A percentile compares a stretch with the other conserved stretches of the same genome.
These are phyloP conservation scores for Acanthis flammea DNA, from an alignment of 2,797 vertebrate species.

Conservation along the genomic window DNA sequence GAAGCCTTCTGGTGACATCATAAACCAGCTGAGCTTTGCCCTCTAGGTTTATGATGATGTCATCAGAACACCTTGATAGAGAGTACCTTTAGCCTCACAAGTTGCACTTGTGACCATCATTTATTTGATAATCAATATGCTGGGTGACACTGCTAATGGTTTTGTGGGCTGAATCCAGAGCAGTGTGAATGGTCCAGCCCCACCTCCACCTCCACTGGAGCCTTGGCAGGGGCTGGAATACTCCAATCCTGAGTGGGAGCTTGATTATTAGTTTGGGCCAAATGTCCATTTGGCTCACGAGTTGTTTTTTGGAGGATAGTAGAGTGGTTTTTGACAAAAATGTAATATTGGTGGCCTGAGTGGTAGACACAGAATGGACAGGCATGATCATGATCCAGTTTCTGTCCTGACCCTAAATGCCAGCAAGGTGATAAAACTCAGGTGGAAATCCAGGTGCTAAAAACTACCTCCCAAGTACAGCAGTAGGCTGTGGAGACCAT, in stretches of 20 bases:
- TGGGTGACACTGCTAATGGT: background rate
- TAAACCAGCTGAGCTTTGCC: constrained; percentile 51
- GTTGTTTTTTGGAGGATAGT: background rate
- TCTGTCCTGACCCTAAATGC: rapidly evolving
- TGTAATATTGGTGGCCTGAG: background rate
- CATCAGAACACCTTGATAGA: background rate
- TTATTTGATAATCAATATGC: constrained; percentile 1
- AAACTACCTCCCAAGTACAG: background rate
- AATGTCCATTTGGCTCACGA: background rate
- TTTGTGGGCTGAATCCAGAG: background rate
- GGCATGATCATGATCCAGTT: rapidly evolving
- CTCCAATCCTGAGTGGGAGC: rapidly evolving
- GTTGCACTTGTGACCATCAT: background rate
- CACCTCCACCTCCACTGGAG: background rate
- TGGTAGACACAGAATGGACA: background rate
- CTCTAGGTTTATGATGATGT: constrained; percentile 43
- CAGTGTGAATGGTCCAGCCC: rapidly evolving
- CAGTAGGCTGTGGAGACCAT: background rate
- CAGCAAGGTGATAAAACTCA: background rate
- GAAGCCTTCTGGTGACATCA: constrained; percentile 25
- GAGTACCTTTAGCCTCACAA: background rate
- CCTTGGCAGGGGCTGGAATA: background rate
- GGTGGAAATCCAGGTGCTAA: background rate
- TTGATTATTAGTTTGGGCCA: background rate
- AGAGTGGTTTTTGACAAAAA: background rate